Percentiles rank a stretch among this genome's conserved stretches.
phyloP scores from a whole-genome alignment of 2,113 vertebrate species.

The Sturnira hondurensis region DNA sequence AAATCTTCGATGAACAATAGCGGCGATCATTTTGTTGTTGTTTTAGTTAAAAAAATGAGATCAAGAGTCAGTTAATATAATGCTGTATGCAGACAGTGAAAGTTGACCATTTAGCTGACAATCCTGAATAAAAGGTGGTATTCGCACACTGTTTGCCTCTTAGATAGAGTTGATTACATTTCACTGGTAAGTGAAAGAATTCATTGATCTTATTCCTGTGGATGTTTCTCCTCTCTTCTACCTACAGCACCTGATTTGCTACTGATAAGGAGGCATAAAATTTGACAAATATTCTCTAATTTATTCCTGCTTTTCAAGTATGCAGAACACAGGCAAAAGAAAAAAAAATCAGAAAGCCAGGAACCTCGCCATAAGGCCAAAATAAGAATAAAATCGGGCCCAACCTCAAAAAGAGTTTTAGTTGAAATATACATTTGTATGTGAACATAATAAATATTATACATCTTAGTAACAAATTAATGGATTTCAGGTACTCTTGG shows the following conservation, averaged over 20 bases:
- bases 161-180: not conserved
- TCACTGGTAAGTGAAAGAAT: not conserved
- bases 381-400: not conserved
- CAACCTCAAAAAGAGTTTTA: not conserved
- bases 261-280: slow-evolving; percentile 6
- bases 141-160: not conserved
- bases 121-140: not conserved
- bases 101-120: not conserved
- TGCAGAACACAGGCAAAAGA: not conserved
- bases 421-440: not conserved
- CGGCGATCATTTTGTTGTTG: not conserved
- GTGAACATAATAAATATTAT: not conserved
- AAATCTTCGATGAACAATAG: not conserved
- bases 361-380: not conserved
- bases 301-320: not conserved
- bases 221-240: not conserved
- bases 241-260: not conserved
- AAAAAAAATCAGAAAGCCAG: not conserved
- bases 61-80: not conserved
- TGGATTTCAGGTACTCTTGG: not conserved
- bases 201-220: not conserved
- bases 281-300: slow-evolving; percentile 4
- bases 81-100: not conserved
- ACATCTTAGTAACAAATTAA: not conserved
- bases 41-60: not conserved